Percentiles rank a stretch among this genome's conserved stretches.
phyloP scores from a whole-genome alignment of 2,888 invertebrate genomes.

The Leptopilina syphax region DNA sequence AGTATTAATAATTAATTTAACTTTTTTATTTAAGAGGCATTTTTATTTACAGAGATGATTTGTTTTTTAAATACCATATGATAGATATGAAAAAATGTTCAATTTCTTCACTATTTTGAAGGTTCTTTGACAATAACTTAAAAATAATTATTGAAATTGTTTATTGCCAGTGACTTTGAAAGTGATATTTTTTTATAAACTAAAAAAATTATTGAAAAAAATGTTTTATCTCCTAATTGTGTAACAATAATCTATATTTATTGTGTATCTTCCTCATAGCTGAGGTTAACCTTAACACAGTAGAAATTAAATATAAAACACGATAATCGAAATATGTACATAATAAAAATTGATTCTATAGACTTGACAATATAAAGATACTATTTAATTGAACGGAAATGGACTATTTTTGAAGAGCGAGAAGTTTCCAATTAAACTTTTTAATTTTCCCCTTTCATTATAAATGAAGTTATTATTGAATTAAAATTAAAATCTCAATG shows the following conservation, averaged over 20 bases:
- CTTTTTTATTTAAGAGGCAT: too few species aligned
- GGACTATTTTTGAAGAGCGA: background rate
- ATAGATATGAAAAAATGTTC: too few species aligned
- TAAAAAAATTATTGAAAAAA: background rate
- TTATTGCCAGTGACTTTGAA: constrained; percentile 5
- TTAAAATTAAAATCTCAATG: too few species aligned
- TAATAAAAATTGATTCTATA: background rate
- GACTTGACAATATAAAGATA: background rate
- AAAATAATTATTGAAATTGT: too few species aligned
- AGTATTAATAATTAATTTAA: too few species aligned
- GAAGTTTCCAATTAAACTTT: too few species aligned
- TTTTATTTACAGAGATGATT: too few species aligned
- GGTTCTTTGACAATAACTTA: too few species aligned
- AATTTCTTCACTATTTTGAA: too few species aligned
- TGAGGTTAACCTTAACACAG: background rate
- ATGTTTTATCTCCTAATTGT: constrained; percentile 4
- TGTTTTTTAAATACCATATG: too few species aligned
- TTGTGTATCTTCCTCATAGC: constrained; percentile 2
- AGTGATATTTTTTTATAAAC: constrained; percentile 5
- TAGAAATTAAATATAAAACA: background rate
- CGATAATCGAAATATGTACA: background rate
- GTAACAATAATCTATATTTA: constrained; percentile 13
- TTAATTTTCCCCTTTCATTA: too few species aligned
- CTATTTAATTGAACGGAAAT: background rate
- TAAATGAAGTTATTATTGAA: too few species aligned